Evolutionary conservation across 2,888 invertebrate genomes (phyloP).

Genomic region (Apocheima hispidaria): DNA sequence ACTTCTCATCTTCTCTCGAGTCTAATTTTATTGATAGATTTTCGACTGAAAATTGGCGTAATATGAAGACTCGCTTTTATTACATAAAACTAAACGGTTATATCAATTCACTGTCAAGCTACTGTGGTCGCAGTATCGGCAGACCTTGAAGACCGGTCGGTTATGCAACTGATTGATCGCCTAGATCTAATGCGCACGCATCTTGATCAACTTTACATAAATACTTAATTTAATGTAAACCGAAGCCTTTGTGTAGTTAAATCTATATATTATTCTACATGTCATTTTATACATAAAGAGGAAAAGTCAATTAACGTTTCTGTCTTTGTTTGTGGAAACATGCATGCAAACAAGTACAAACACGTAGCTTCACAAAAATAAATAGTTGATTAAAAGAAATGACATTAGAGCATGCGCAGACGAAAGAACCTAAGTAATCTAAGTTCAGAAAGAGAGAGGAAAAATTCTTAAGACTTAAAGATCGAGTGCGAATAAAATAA

Average conservation of each 20-base stretch:
- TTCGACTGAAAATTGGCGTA: neutral
- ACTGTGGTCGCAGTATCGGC: neutral
- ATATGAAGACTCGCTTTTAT: too few species aligned
- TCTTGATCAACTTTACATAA: conserved; percentile 4
- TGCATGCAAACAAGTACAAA: too few species aligned
- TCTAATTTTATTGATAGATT: neutral
- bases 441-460: too few species aligned
- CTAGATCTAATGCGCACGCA: conserved; percentile 10
- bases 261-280: neutral
- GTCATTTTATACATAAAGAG: too few species aligned
- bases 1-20: too few species aligned
- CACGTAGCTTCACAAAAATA: too few species aligned
- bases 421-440: too few species aligned
- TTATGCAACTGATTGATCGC: conserved; percentile 15
- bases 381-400: too few species aligned
- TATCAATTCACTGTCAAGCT: neutral
- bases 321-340: neutral
- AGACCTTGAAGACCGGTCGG: conserved; percentile 14
- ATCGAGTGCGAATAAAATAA: too few species aligned
- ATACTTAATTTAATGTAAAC: conserved; percentile 6
- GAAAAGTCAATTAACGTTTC: too few species aligned
- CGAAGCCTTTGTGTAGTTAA: neutral
- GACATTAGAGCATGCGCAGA: too few species aligned
- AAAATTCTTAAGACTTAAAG: too few species aligned
- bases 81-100: neutral